A percentile compares a stretch with the other conserved stretches of the same genome.
Conservation (phyloP, 64 coral and sea anemone genomes). For the Trachythela sp. region DNA sequence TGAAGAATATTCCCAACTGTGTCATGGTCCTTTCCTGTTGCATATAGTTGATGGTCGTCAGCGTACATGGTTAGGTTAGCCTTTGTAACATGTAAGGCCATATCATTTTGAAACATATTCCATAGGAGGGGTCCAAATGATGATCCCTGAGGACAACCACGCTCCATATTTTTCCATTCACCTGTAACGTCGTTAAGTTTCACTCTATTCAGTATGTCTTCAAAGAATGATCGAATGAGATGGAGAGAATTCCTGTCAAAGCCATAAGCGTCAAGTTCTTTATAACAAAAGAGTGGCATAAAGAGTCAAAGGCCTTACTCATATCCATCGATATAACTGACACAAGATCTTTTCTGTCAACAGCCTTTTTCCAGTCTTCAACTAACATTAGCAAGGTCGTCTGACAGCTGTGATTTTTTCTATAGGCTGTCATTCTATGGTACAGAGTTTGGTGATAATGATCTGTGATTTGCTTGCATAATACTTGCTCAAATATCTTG, state of each 20-base stretch:
- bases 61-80: background rate
- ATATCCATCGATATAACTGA: background rate
- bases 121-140: background rate
- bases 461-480: background rate
- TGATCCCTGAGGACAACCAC: background rate
- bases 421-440: background rate
- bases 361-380: background rate
- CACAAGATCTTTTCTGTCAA: background rate
- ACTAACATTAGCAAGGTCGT: background rate
- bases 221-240: background rate
- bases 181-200: background rate
- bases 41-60: conserved; percentile 22
- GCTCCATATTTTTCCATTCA: background rate
- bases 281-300: background rate
- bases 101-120: conserved; percentile 26
- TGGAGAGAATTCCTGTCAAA: background rate
- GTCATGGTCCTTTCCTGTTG: background rate
- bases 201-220: background rate
- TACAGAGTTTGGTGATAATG: background rate
- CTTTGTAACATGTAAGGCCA: background rate
- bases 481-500: background rate
- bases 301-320: conserved; percentile 7
- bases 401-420: background rate
- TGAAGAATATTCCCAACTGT: background rate
- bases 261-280: background rate